Evolutionary conservation across 92 coral and sea anemone species (phyloP).

Genomic region (Anthopleura xanthogrammica): DNA sequence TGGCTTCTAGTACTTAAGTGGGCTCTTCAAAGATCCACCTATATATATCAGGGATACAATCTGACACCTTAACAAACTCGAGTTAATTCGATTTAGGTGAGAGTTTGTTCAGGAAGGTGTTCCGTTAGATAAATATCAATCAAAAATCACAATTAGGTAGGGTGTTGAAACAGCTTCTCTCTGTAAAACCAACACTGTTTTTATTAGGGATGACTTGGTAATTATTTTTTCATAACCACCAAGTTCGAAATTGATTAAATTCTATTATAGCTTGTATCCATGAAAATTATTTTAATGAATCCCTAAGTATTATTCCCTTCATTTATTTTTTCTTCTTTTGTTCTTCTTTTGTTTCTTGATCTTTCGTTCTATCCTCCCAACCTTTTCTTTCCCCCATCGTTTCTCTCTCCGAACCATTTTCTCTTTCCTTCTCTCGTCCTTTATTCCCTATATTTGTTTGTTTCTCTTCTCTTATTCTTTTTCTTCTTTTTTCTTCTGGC

Average conservation of each 20-base stretch:
- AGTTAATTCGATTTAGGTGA: constrained; percentile 11
- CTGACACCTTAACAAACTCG: constrained; percentile 7
- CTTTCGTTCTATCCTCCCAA: too few species aligned
- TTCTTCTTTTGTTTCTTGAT: too few species aligned
- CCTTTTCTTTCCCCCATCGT: too few species aligned
- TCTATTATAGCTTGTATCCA: background rate
- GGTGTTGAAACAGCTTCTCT: constrained; percentile 11
- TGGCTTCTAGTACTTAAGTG: background rate
- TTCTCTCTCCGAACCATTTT: too few species aligned
- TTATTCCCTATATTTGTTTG: too few species aligned
- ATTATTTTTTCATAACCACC: background rate
- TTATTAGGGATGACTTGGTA: background rate
- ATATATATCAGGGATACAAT: background rate
- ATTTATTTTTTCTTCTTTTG: too few species aligned
- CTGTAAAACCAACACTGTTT: background rate
- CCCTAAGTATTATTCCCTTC: too few species aligned
- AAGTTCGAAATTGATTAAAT: background rate
- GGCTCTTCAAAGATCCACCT: background rate
- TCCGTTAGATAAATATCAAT: constrained; percentile 11
- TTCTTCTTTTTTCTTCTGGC: too few species aligned
- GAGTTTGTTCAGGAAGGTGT: constrained; percentile 6
- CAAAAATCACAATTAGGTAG: background rate
- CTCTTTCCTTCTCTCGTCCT: too few species aligned
- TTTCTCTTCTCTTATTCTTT: too few species aligned
- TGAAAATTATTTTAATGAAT: too few species aligned